These are phyloP conservation scores for Julus scanicus DNA, from an alignment of 2,888 invertebrate species.

Conservation along the genomic window DNA sequence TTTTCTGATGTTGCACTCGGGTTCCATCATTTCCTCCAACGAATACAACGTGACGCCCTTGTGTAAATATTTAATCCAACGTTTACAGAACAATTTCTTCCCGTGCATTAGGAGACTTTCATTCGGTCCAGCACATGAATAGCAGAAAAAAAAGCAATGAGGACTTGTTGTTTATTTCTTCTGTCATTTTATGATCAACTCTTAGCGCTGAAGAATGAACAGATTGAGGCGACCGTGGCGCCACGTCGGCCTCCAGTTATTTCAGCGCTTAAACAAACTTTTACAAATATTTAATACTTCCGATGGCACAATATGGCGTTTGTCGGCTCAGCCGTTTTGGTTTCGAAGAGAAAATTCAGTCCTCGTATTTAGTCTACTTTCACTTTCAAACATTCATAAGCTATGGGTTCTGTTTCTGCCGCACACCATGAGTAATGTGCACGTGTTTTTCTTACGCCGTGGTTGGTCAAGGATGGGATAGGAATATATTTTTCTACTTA, in stretches of 20 bases:
- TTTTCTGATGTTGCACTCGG: slow-evolving; percentile 23
- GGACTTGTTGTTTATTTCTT: slow-evolving; percentile 49
- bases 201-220: slow-evolving; percentile 51
- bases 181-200: slow-evolving; percentile 54
- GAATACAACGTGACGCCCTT: slow-evolving; percentile 38
- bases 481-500: background rate
- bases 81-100: slow-evolving; percentile 37
- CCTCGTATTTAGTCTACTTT: slow-evolving; percentile 40
- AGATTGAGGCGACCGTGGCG: slow-evolving; percentile 47
- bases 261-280: slow-evolving; percentile 37
- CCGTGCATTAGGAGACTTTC: slow-evolving; percentile 34
- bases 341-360: background rate
- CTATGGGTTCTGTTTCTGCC: background rate
- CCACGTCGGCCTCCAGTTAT: slow-evolving; percentile 49
- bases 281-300: slow-evolving; percentile 40
- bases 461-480: background rate
- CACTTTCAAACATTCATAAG: background rate
- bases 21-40: slow-evolving; percentile 38
- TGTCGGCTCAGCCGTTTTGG: slow-evolving; percentile 30
- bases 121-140: slow-evolving; percentile 35
- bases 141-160: slow-evolving; percentile 31
- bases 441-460: background rate
- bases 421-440: background rate
- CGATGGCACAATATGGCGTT: slow-evolving; percentile 38
- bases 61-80: slow-evolving; percentile 40